Base-by-base conservation (phyloP, 2,797 vertebrate genomes). In the Anniella stebbinsi region DNA sequence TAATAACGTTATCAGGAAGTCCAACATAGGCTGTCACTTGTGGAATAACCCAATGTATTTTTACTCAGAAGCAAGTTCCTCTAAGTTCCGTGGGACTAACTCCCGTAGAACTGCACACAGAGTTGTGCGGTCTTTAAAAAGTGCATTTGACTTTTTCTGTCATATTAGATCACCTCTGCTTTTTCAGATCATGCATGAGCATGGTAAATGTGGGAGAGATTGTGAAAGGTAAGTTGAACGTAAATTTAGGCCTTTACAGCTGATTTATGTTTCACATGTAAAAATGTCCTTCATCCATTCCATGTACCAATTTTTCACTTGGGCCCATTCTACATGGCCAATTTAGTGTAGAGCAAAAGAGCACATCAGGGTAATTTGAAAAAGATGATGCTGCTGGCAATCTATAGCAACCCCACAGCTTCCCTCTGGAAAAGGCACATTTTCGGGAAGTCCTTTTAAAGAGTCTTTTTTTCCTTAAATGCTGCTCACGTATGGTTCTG, bases 291-390 rank as follows among this genome's bases (percentile, higher is more conserved):
- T 41, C 5, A 0, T 90, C 80, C 89, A 92, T 91, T 95, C 93
- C 92, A 84, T 88, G 90, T 67, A 89, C 38, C 89, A 85, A 78
- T 94, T 88, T 87, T 94, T 93, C 80, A 84, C 51, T 51, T 45
- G 45, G 45, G 45, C 45, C 45, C 45, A 45, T 3, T 45, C 45
- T 45, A 45, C 45, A 45, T 45, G 45, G 45, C 45, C 3, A 45
- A 45, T 45, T 45, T 45, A 45, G 45, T 45, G 45, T 6, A 45
- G 45, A 45, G 45, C 45, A 45, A n/a, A n/a, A 45, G 45, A 45
- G 45, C 45, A 45, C 45, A 45, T 45, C 45, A 45, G 45, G 45
- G 45, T 45, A n/a, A n/a, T n/a, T n/a, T n/a, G n/a, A n/a, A n/a
- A n/a, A n/a, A n/a, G n/a, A n/a, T 45, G 45, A 3, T 45, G 45